Percentiles rank a stretch among this genome's conserved stretches.
phyloP scores from a whole-genome alignment of 2,888 invertebrate species.

The Drosophila paramelanica region DNA sequence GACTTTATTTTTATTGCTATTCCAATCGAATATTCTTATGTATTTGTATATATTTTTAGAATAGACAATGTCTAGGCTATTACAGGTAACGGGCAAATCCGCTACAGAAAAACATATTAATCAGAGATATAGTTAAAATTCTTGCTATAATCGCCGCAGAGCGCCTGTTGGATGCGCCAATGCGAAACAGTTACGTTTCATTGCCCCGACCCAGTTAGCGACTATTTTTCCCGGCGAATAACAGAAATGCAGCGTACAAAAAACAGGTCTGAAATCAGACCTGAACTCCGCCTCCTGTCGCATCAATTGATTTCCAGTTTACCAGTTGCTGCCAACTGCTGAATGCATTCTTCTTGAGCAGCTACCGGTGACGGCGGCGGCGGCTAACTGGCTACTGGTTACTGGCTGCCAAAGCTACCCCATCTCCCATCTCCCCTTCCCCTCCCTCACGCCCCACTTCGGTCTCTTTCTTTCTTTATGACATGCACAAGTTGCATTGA shows the following conservation, averaged over 20 bases:
- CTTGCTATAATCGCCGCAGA: conserved; percentile 17
- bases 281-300: conserved; percentile 26
- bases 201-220: conserved; percentile 81
- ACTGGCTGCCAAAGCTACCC: background rate
- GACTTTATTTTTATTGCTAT: background rate
- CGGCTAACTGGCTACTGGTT: too few relatives aligned
- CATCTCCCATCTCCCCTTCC: background rate
- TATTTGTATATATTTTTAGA: background rate
- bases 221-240: conserved; percentile 35
- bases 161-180: conserved; percentile 60
- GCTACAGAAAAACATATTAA: background rate
- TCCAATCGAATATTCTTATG: background rate
- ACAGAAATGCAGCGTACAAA: conserved; percentile 38
- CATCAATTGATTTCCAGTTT: conserved; percentile 50
- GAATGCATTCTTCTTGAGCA: conserved; percentile 3
- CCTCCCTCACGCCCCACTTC: too few relatives aligned
- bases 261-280: conserved; percentile 52
- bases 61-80: too few relatives aligned
- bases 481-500: background rate
- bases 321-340: conserved; percentile 10
- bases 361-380: background rate
- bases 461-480: background rate
- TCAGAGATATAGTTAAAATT: background rate
- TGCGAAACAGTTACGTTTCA: conserved; percentile 82
- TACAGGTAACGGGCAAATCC: background rate